Conservation (phyloP, 2,888 invertebrate species). For the Diloba caeruleocephala region DNA sequence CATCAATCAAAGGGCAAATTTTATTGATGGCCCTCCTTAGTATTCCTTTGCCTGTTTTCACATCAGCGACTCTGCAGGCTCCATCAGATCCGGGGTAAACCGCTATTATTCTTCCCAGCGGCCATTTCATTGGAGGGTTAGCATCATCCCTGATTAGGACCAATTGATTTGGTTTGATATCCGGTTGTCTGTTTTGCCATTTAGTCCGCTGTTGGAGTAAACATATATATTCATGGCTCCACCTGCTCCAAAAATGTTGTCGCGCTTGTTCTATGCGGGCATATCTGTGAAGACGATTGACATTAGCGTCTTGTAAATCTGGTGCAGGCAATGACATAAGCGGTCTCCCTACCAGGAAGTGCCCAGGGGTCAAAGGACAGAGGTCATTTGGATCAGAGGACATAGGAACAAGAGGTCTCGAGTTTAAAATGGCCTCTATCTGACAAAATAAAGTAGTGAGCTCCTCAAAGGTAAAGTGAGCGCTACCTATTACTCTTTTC, state of each 20-base stretch:
- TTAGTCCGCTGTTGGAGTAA: constrained; percentile 52
- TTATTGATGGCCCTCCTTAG: background rate
- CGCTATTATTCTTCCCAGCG: background rate
- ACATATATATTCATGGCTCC: constrained; percentile 37
- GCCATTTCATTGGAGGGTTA: too few relatives aligned
- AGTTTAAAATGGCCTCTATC: background rate
- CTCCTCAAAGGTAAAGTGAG: background rate
- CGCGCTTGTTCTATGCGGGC: constrained; percentile 22
- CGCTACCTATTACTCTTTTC: too few relatives aligned
- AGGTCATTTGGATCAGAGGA: too few relatives aligned
- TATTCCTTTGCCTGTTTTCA: background rate
- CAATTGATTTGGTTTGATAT: background rate
- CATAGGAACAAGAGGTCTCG: too few relatives aligned
- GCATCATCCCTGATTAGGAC: too few relatives aligned
- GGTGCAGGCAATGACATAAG: background rate
- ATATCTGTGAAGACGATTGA: constrained; percentile 26
- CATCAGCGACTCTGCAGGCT: background rate
- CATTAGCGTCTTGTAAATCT: constrained; percentile 1
- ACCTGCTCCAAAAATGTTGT: constrained; percentile 9
- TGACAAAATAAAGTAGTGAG: background rate
- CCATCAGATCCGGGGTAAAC: background rate
- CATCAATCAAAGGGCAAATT: background rate
- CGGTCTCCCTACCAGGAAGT: background rate
- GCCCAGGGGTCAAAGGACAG: background rate
- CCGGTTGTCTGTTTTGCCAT: constrained; percentile 31